phyloP scores from a whole-genome alignment of 2,797 vertebrate genomes.

The Notoglanidium macrostoma region DNA sequence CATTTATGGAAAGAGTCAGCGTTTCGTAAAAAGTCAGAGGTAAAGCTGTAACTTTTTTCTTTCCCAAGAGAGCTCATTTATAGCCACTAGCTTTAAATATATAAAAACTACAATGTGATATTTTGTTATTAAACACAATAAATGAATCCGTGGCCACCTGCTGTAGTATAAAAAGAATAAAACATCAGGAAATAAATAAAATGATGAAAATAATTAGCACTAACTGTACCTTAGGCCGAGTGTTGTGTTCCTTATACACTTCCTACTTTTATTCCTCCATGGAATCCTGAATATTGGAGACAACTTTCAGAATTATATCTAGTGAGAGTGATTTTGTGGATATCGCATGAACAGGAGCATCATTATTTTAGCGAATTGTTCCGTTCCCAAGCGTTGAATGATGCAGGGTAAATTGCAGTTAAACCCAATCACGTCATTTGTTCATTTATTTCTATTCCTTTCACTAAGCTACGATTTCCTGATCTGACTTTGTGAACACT shows the following conservation, averaged over 20 bases:
- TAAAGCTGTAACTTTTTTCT: not conserved
- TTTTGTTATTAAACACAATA: too few relatives aligned
- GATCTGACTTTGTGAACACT: not conserved
- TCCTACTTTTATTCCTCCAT: too few relatives aligned
- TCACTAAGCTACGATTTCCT: not conserved
- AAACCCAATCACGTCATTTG: not conserved
- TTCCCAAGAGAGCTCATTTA: not conserved
- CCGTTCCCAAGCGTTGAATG: not conserved
- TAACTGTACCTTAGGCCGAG: too few relatives aligned
- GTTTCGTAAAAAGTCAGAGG: not conserved
- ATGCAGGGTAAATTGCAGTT: not conserved
- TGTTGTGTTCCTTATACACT: too few relatives aligned
- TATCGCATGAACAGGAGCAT: not conserved
- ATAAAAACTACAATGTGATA: too few relatives aligned
- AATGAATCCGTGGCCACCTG: too few relatives aligned
- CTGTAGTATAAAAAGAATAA: too few relatives aligned
- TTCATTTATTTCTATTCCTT: not conserved
- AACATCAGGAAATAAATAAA: too few relatives aligned
- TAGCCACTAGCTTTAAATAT: too few relatives aligned
- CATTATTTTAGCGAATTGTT: not conserved
- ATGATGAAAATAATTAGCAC: too few relatives aligned
- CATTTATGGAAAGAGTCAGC: not conserved
- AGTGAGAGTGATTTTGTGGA: not conserved
- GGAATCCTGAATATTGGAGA: too few relatives aligned
- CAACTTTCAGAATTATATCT: too few relatives aligned